Evolutionary conservation across 2,888 invertebrate genomes (phyloP).

Genomic region (Acronicta leporina): DNA sequence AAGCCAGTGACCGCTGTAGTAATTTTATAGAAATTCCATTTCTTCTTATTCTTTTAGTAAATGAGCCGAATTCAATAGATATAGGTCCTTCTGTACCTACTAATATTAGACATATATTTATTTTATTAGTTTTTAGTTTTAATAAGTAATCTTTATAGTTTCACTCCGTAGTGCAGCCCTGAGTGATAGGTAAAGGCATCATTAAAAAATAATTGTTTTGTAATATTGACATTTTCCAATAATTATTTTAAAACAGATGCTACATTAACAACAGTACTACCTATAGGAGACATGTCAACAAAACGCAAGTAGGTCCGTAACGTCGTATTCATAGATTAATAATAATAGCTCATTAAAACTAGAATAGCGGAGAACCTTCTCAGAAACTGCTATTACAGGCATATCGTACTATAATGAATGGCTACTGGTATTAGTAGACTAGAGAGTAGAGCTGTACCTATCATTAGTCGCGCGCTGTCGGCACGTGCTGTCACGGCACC

Average conservation of each 20-base stretch:
- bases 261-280: neutral
- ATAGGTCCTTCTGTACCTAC: no score
- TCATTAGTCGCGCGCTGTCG: slow-evolving; percentile 67
- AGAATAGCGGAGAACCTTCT: slow-evolving; percentile 57
- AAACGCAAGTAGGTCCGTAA: slow-evolving; percentile 26
- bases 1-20: neutral
- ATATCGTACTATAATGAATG: slow-evolving; percentile 66
- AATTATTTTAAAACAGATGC: neutral
- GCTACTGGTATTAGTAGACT: slow-evolving; percentile 61
- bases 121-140: no score
- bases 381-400: slow-evolving; percentile 62
- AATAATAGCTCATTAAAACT: slow-evolving; percentile 52
- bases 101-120: no score
- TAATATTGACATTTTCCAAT: no score
- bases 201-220: no score
- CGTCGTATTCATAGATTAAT: slow-evolving; percentile 41
- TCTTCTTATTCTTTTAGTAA: neutral
- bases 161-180: no score
- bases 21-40: neutral
- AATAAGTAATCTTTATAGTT: no score
- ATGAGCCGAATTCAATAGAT: no score
- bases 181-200: no score
- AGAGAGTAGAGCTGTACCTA: slow-evolving; percentile 50
- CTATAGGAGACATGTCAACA: slow-evolving; percentile 18
- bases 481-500: slow-evolving; percentile 70